A percentile compares a stretch with the other conserved stretches of the same genome.
These are phyloP conservation scores for Liolophura sinensis DNA, from an alignment of 1,140 invertebrate genomes.

Conservation along the genomic window DNA sequence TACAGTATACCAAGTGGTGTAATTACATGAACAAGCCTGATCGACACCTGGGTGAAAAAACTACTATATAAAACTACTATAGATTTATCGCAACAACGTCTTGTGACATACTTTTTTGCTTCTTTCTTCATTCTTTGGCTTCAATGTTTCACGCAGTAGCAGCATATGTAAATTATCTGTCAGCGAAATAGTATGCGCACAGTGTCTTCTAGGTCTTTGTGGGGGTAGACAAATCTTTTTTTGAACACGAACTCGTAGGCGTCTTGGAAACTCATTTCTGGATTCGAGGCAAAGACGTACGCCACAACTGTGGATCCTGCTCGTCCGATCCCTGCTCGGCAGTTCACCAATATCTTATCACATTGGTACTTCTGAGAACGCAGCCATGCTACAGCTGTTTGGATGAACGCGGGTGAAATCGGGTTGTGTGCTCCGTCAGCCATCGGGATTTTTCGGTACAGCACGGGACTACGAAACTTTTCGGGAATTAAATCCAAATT, in stretches of 20 bases:
- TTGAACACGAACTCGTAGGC: slow-evolving; percentile 23
- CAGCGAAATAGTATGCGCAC: slow-evolving; percentile 19
- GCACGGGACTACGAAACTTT: slow-evolving; percentile 10
- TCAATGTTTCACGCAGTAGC: background rate
- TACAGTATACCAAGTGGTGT: no score
- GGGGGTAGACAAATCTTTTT: slow-evolving; percentile 25
- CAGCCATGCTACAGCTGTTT: slow-evolving; percentile 23
- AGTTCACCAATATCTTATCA: slow-evolving; percentile 23
- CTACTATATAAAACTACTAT: no score
- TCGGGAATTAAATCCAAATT: slow-evolving; percentile 17
- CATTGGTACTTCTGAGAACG: slow-evolving; percentile 1
- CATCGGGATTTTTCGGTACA: slow-evolving; percentile 25
- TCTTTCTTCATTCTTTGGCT: no score
- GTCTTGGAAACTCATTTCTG: slow-evolving; percentile 16
- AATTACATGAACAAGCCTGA: no score
- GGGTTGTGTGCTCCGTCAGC: slow-evolving; percentile 10
- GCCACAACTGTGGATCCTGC: slow-evolving; percentile 26
- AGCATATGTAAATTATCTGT: background rate
- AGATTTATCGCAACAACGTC: no score
- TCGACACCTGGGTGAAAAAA: no score
- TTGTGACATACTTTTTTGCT: no score
- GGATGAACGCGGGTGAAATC: slow-evolving; percentile 10
- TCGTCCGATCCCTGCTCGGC: slow-evolving; percentile 25
- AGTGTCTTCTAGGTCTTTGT: slow-evolving; percentile 22
- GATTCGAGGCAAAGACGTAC: slow-evolving; percentile 24